Percentiles rank a stretch among this genome's conserved stretches.
Conservation (phyloP, 2,113 vertebrate species). For the Chaetops frenatus region DNA sequence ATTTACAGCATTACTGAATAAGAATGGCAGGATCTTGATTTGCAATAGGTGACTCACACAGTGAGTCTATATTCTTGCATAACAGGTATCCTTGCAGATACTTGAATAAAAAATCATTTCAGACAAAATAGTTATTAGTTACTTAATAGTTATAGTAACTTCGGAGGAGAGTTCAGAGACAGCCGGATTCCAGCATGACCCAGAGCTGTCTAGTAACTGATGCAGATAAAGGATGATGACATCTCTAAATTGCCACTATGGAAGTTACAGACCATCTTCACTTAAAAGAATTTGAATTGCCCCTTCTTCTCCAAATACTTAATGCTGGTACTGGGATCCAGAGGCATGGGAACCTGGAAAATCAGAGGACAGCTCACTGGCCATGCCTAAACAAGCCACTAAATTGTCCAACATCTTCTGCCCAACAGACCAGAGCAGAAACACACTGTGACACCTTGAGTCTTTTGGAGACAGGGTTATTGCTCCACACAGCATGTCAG, state of each 20-base stretch:
- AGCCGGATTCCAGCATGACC: neutral
- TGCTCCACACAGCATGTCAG: neutral
- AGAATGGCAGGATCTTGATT: neutral
- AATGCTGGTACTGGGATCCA: neutral
- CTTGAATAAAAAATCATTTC: neutral
- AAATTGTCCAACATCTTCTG: neutral
- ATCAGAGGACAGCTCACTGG: neutral
- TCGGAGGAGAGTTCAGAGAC: neutral
- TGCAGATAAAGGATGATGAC: neutral
- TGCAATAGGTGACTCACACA: neutral
- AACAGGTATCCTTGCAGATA: neutral
- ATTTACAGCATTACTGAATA: neutral
- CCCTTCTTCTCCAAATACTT: neutral
- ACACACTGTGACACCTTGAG: neutral
- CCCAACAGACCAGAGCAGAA: neutral
- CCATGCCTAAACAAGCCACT: neutral
- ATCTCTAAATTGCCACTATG: neutral
- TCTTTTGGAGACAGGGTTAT: neutral
- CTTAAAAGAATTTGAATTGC: neutral
- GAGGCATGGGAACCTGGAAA: neutral
- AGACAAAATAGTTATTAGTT: neutral
- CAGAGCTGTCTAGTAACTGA: neutral
- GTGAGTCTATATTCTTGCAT: neutral
- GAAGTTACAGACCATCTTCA: neutral
- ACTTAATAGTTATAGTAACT: neutral